Base-by-base conservation (phyloP, 2,888 invertebrate species). In the Metacarcinus magister region DNA sequence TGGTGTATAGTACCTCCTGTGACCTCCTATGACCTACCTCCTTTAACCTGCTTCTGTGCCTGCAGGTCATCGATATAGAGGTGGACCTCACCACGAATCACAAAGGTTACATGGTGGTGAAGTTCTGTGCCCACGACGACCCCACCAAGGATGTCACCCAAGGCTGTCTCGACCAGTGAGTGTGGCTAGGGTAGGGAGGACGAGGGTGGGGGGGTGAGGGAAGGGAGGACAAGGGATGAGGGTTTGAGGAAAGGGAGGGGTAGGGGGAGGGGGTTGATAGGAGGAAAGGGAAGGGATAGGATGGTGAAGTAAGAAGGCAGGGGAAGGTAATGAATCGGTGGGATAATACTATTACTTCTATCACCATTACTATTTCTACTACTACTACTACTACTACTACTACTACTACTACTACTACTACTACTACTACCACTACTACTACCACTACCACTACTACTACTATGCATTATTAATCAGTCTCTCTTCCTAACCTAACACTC, bases 31-130 rank as follows among this genome's bases (percentile, higher is more conserved):
- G 23, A 60, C 60, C 23, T 23, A 4, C 4, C 23, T 39, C 39
- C 39, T 39, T 39, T 39, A 39, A 39, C 39, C 39, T 39, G 2
- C 39, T 2, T 39, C 39, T 39, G 39, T 39, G n/a, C 4, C n/a
- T 97, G 32, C 97, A 98, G 98, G 98, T 98, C 98, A 98, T 99
- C 95, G 98, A 99, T 97, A 98, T 99, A 5, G 99, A 99, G 98
- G 98, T 99, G 8, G 99, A 99, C 97, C 97, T 99, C 87, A 99
- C 99, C 0, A 99, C 99, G 0, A 99, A 99, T 97, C 99, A 99
- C 97, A 98, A 98, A 97, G 99, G 99, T 0, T 98, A 98, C 87
- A 99, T 99, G 97, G 98, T 99, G 97, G 98, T 99, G 97, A 98
- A 98, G 97, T 98, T 99, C 0, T 99, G 99, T 97, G 99, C 99